These are phyloP conservation scores for Sicus ferrugineus DNA, from an alignment of 2,888 invertebrate genomes.

Conservation along the genomic window DNA sequence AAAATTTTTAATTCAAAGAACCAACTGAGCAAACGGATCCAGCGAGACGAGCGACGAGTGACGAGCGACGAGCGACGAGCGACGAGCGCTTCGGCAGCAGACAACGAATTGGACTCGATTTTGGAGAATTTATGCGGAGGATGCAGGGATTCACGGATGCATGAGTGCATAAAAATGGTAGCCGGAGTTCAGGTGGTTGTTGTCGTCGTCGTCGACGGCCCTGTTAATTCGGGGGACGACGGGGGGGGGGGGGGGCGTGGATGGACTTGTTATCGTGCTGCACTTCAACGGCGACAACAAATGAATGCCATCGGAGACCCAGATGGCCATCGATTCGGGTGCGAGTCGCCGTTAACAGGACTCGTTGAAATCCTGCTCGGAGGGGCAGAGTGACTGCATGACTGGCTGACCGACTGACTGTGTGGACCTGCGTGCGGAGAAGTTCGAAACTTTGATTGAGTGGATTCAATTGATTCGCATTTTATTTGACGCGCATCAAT, in stretches of 20 bases:
- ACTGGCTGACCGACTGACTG: background rate
- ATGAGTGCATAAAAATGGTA: slow-evolving; percentile 2
- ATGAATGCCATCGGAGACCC: background rate
- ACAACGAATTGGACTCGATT: too few species aligned
- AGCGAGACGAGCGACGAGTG: slow-evolving; percentile 44
- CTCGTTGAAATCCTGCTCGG: background rate
- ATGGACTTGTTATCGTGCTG: background rate
- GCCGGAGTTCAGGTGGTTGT: background rate
- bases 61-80: too few species aligned
- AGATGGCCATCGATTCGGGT: background rate
- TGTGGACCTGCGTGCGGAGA: background rate
- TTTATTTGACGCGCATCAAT: background rate
- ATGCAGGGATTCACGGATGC: background rate
- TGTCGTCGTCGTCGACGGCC: background rate
- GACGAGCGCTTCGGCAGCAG: too few species aligned
- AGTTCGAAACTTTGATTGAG: slow-evolving; percentile 11
- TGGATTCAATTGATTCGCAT: background rate
- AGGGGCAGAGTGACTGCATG: background rate
- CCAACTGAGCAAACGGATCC: slow-evolving; percentile 63
- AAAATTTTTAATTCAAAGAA: slow-evolving; percentile 60
- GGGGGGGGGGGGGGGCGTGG: background rate
- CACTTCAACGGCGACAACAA: background rate
- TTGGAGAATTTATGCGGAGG: slow-evolving; percentile 28
- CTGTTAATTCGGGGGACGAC: background rate
- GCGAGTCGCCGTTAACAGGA: background rate